These are phyloP conservation scores for Phytoseiulus persimilis DNA, from an alignment of 2,888 invertebrate species.

Conservation along the genomic window DNA sequence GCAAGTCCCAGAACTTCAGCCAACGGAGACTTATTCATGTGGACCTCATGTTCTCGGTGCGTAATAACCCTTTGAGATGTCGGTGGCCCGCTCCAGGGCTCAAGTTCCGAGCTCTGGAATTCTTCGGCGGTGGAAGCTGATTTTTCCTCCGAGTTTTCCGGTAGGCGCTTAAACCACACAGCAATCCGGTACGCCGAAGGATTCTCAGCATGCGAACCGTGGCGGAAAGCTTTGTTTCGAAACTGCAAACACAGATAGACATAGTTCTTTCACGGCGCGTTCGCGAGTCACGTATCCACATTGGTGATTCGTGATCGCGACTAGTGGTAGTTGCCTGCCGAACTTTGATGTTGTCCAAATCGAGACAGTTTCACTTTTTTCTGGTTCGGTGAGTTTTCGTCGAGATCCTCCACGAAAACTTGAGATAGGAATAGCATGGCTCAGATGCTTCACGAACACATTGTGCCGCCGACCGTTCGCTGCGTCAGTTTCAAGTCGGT, in stretches of 20 bases:
- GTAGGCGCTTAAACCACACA: no score
- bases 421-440: not conserved
- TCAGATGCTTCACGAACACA: not conserved
- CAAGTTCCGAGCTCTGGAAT: no score
- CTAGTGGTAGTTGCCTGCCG: not conserved
- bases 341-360: not conserved
- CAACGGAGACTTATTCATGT: constrained; percentile 35
- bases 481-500: no score
- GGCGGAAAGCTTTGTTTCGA: no score
- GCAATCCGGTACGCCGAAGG: no score
- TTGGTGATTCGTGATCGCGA: not conserved
- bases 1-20: constrained; percentile 34
- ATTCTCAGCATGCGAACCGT: no score
- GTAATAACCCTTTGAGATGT: not conserved
- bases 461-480: no score
- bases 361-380: not conserved
- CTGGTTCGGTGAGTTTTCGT: not conserved
- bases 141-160: no score
- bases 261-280: not conserved
- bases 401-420: not conserved
- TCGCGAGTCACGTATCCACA: not conserved
- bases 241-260: not conserved
- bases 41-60: constrained; percentile 35
- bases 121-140: no score
- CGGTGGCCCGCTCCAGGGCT: no score